These are phyloP conservation scores for Callopanchax toddi DNA, from an alignment of 2,113 vertebrate genomes.

Conservation along the genomic window DNA sequence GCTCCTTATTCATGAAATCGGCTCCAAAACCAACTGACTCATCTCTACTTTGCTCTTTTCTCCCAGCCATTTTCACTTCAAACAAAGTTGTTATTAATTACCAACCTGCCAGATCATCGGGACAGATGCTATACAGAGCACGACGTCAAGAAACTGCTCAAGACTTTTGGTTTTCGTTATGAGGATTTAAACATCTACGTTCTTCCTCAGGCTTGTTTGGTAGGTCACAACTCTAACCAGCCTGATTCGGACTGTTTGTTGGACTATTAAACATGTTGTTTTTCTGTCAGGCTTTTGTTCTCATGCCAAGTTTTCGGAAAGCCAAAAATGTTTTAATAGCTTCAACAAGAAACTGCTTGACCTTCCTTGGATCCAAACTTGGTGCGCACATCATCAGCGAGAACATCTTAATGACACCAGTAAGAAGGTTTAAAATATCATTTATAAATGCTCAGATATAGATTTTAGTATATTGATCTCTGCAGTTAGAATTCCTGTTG, in stretches of 20 bases:
- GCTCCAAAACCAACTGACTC: no score
- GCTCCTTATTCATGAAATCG: no score
- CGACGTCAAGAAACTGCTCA: not conserved
- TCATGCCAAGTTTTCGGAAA: accelerated
- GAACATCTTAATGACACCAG: constrained; percentile 14
- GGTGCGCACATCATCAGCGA: accelerated
- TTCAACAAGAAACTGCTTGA: accelerated
- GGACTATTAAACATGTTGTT: no score
- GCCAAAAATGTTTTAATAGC: accelerated
- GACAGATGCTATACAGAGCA: constrained; percentile 38
- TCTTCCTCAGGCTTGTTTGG: constrained; percentile 38
- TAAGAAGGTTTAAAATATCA: not conserved
- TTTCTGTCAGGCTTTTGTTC: constrained; percentile 44
- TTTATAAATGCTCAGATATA: no score
- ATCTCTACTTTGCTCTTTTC: no score
- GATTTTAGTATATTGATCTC: no score
- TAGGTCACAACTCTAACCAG: constrained; percentile 2
- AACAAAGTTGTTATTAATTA: constrained; percentile 5
- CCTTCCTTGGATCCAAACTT: not conserved
- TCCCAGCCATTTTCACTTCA: accelerated
- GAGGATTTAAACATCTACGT: constrained; percentile 10
- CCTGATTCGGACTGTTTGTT: not conserved
- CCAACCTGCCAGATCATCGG: constrained; percentile 21
- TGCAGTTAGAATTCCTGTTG: no score
- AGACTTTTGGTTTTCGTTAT: constrained; percentile 25